Evolutionary conservation across 2,888 invertebrate species (phyloP).

Genomic region (Onthophagus sagittarius): DNA sequence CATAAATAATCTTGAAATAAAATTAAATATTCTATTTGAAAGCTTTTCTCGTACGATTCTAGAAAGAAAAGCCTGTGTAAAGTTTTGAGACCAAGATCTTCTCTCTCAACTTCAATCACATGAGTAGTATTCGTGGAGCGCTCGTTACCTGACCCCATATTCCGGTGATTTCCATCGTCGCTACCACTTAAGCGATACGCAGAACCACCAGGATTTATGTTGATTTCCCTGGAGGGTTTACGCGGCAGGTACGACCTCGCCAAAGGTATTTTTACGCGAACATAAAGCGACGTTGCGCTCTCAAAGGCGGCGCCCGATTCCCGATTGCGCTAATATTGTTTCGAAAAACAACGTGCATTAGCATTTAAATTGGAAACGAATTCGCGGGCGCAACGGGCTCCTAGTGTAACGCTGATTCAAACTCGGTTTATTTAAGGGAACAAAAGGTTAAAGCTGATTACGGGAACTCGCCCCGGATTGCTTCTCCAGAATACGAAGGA

Average conservation of each 20-base stretch:
- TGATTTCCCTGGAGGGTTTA: constrained; percentile 5
- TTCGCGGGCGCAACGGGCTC: neutral
- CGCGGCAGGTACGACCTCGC: neutral
- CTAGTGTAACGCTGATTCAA: neutral
- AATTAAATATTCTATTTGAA: too few species aligned
- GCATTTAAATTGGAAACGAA: constrained; percentile 12
- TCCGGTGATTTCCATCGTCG: neutral
- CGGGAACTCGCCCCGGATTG: neutral
- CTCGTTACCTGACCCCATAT: neutral
- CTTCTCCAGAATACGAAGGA: neutral
- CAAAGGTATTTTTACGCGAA: constrained; percentile 8
- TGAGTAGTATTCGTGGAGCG: neutral
- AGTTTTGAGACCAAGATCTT: too few species aligned
- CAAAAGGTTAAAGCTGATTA: neutral
- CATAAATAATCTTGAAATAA: too few species aligned
- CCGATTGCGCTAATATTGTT: constrained; percentile 12
- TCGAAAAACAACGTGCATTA: constrained; percentile 4
- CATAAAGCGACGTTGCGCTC: neutral
- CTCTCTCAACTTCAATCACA: neutral
- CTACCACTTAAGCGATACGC: neutral
- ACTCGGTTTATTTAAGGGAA: constrained; percentile 2
- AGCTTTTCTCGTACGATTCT: too few species aligned
- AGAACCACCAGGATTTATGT: constrained; percentile 8
- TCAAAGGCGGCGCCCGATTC: neutral
- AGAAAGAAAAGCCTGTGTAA: too few species aligned